Evolutionary conservation across 2,797 vertebrate genomes (phyloP).

Genomic region (Bufotes viridis): DNA sequence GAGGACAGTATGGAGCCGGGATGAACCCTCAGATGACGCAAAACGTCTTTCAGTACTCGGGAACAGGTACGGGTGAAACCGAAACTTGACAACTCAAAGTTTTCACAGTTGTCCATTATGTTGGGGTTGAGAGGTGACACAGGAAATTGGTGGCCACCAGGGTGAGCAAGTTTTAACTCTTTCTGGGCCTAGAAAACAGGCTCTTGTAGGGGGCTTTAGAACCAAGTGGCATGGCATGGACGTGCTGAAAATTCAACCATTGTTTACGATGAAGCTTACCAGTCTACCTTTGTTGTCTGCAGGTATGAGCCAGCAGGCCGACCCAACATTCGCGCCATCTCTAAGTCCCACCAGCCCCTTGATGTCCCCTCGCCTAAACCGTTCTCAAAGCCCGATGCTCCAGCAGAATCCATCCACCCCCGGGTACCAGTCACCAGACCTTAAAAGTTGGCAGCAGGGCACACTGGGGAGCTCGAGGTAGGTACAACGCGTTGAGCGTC

Average conservation of each 20-base stretch:
- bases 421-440: conserved; percentile 91
- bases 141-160: not conserved
- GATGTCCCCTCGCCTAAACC: conserved; percentile 88
- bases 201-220: not conserved
- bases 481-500: not conserved
- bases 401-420: conserved; percentile 84
- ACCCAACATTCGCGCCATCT: conserved; percentile 83
- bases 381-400: conserved; percentile 88
- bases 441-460: conserved; percentile 92
- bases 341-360: conserved; percentile 89
- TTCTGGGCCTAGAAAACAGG: not conserved
- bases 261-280: not conserved
- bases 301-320: conserved; percentile 86
- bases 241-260: not conserved
- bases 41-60: conserved; percentile 90
- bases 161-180: no score
- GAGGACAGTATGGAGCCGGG: conserved; percentile 82
- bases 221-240: not conserved
- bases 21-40: conserved; percentile 84
- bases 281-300: conserved; percentile 45
- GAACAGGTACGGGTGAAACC: conserved; percentile 75
- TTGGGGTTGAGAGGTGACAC: not conserved
- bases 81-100: not conserved
- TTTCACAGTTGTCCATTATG: not conserved
- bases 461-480: conserved; percentile 76